Evolutionary conservation across 2,797 vertebrate species (phyloP), one percentile per base, ranked within the genome.

Genomic region (Pempheris klunzingeri): DNA sequence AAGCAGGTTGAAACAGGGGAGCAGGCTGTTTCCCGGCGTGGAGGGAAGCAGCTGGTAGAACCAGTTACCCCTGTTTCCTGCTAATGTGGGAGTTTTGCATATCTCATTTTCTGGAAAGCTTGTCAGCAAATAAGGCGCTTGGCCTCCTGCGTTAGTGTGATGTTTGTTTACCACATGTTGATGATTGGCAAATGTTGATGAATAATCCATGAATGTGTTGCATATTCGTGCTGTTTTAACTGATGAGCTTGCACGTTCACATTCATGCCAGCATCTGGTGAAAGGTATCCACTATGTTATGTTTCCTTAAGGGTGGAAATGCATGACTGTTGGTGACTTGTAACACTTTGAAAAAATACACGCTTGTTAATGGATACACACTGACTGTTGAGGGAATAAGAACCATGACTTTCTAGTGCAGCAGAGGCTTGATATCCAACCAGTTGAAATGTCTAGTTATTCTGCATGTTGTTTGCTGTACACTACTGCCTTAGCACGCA

Each of bases 161-260:
- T 81, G 83, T 82, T 86, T 88, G 18, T 88, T 89, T 72, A 82
- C 71, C 65, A 62, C 70, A 80, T 72, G 86, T 82, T 79, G 77
- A 50, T 32, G 44, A 71, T 55, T 54, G 0, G 53, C 71, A 41
- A 81, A 78, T 20, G 44, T 22, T 15, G 47, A 90, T 88, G 80
- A 87, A 86, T 86, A 87, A 90, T 81, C 80, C 65, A 89, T 85
- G 41, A 86, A 59, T 44, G 0, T 43, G 81, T 73, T 77, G 71
- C 58, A 20, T 76, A 68, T 81, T 74, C 5, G 41, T 61, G 44
- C 38, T 11, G 3, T 66, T 71, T 71, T 38, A 69, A 60, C 50
- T 76, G 47, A 71, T 61, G 81, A 82, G 52, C 24, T 50, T 57
- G 58, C 75, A 68, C 7, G 36, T 77, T 73, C 3, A 14, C n/a